phyloP scores from a whole-genome alignment of 2,797 vertebrate species.

The Percopsis omiscomaycus region DNA sequence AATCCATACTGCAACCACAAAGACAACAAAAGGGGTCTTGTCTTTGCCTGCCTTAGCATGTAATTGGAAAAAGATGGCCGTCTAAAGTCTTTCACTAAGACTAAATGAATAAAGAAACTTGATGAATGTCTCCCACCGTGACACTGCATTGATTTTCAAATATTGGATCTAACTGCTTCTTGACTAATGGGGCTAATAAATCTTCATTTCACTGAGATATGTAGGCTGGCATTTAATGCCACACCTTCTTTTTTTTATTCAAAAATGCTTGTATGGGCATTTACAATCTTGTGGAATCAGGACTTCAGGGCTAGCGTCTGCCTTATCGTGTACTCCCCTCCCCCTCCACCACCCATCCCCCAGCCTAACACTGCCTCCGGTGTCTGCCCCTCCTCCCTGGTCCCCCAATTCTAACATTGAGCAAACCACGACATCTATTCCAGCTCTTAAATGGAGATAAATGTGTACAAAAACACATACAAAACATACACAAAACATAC shows the following conservation, averaged over 20 bases:
- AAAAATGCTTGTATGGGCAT: constrained; percentile 25
- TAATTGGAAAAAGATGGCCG: constrained; percentile 62
- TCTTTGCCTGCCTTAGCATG: constrained; percentile 39
- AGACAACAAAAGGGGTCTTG: constrained; percentile 39
- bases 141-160: constrained; percentile 68
- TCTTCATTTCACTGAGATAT: constrained; percentile 40
- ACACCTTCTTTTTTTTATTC: not conserved
- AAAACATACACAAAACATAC: not conserved
- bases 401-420: constrained; percentile 41
- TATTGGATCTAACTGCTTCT: constrained; percentile 52
- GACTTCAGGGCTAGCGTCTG: constrained; percentile 41
- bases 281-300: constrained; percentile 63
- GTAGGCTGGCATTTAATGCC: not conserved
- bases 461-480: constrained; percentile 56
- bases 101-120: constrained; percentile 62
- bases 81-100: constrained; percentile 38
- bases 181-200: constrained; percentile 51
- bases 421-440: constrained; percentile 64
- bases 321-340: constrained; percentile 56
- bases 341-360: constrained; percentile 67
- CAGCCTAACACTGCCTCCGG: constrained; percentile 52
- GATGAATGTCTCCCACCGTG: constrained; percentile 67
- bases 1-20: constrained; percentile 64
- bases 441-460: constrained; percentile 70
- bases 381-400: constrained; percentile 39